Base-by-base conservation (phyloP, 2,888 invertebrate species). In the Clivina fossor region DNA sequence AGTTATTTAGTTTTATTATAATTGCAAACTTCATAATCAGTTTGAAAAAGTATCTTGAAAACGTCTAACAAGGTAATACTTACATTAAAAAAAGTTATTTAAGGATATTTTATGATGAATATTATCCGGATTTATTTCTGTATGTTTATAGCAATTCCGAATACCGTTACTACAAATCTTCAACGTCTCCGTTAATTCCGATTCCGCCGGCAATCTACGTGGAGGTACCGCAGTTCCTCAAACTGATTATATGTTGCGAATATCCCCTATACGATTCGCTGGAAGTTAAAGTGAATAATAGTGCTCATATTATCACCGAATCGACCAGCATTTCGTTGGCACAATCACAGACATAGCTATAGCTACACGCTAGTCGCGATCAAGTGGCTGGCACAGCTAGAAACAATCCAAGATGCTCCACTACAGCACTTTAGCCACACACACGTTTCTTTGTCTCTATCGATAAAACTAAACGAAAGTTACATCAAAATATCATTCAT, bases 171-270 rank as follows among this genome's bases (percentile, higher is more conserved):
- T 94, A 93, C 75, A 94, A 94, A 73, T 79, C 84, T 38, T 88
- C 88, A 2, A 94, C 93, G 40, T 93, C 93, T 57, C 92, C 93
- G 1, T 73, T 94, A 65, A 89, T 94, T 70, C 93, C 92, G 3
- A 84, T 94, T 58, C 93, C 93, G 5, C 90, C 92, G 0, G 81
- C 86, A 1, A 84, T 93, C 38, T 94, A 93, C 73, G 85, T 85
- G n/a, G 89, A 90, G 70, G 88, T 93, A 33, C 93, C 93, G 1
- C 79, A 80, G 66, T 87, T 86, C 61, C 73, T 94, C 43, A 93
- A 93, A 72, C 89, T 84, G 68, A 78, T 90, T 15, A 71, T 92
- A 40, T 93, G 93, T 73, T 93, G 92, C 69, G 94, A 94, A 71
- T 92, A 85, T 67, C 93, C 93, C 0, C 79, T 93, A 56, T 94